These are phyloP conservation scores for Glaucidium brasilianum DNA, from an alignment of 2,113 vertebrate genomes.

Conservation along the genomic window DNA sequence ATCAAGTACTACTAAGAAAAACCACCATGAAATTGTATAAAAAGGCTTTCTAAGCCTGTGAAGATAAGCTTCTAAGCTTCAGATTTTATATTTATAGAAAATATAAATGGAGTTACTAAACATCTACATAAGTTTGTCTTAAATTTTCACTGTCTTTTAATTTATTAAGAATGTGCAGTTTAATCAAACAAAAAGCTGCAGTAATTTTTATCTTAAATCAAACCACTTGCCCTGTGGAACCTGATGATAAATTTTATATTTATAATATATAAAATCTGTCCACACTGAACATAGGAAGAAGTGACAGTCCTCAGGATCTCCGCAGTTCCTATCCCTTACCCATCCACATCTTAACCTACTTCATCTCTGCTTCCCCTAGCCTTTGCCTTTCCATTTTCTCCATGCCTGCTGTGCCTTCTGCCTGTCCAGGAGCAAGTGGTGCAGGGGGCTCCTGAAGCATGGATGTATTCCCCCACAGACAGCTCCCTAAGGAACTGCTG, in stretches of 20 bases:
- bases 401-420: not conserved
- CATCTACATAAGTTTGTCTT: not conserved
- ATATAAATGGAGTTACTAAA: not conserved
- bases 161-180: not conserved
- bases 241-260: not conserved
- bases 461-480: not conserved
- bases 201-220: not conserved
- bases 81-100: not conserved
- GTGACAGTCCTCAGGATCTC: too few species aligned
- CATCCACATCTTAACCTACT: not conserved
- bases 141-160: not conserved
- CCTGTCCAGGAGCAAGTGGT: not conserved
- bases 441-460: not conserved
- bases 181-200: not conserved
- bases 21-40: not conserved
- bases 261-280: not conserved
- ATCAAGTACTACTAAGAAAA: not conserved
- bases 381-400: not conserved
- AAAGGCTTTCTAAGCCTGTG: not conserved
- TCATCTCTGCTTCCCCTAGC: not conserved
- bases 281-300: not conserved
- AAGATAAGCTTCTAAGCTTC: not conserved
- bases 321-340: not conserved
- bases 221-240: not conserved
- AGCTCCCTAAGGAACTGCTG: not conserved